These are phyloP conservation scores for Danio rerio DNA, from an alignment of 2,113 vertebrate genomes.

Conservation along the genomic window GRCz12tu NC_133187.1:45714001-45714500, in stretches of 20 bases:
- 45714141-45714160: constrained; percentile 60
- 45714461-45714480: neutral
- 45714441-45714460: neutral
- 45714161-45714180: constrained; percentile 58
- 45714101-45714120: constrained; percentile 37
- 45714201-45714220: neutral
- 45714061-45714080: neutral
- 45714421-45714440: neutral
- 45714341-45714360: neutral
- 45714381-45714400: constrained; percentile 4
- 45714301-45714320: neutral
- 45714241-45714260: neutral
- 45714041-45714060: constrained; percentile 6
- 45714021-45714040: neutral
- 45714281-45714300: neutral
- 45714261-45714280: neutral
- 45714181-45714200: constrained; percentile 40
- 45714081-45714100: constrained; percentile 41
- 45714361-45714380: neutral
- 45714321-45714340: neutral
- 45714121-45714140: constrained; percentile 66
- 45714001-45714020: no score
- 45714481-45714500: no score
- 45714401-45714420: neutral
- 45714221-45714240: constrained; percentile 41